Conservation (phyloP, 2,113 vertebrate genomes). For the Cygnus buccinator region DNA sequence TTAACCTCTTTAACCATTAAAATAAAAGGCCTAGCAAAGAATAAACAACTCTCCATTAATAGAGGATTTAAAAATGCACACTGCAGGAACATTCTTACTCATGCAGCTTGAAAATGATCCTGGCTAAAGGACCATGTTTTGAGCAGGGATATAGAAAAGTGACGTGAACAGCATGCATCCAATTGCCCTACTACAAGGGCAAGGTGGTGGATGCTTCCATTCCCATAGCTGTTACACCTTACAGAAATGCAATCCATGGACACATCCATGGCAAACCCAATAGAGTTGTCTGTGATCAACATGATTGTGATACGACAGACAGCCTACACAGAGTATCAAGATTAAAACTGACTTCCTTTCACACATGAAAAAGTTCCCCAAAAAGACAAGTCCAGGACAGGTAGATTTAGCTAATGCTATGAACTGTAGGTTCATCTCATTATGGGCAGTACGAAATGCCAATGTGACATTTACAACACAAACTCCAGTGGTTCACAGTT, state of each 20-base stretch:
- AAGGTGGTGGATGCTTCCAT: background rate
- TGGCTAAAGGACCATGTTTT: background rate
- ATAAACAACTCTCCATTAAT: background rate
- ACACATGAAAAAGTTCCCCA: background rate
- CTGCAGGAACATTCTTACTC: background rate
- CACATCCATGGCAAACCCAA: background rate
- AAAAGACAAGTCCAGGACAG: background rate
- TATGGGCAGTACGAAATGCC: background rate
- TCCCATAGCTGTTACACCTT: background rate
- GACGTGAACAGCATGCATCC: accelerated
- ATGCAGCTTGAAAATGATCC: background rate
- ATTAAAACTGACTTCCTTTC: background rate
- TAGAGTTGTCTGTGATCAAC: background rate
- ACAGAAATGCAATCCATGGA: background rate
- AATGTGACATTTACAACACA: background rate
- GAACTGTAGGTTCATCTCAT: background rate
- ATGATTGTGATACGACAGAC: background rate
- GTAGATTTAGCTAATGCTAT: background rate
- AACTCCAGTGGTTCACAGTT: background rate
- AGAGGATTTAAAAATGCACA: background rate
- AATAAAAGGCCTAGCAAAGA: background rate
- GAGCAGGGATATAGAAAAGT: background rate
- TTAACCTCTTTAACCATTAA: slow-evolving; percentile 12
- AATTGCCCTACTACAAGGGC: background rate
- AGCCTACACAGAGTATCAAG: background rate